Conservation (phyloP, 2,113 vertebrate genomes). For the Corydoras sp. region DNA sequence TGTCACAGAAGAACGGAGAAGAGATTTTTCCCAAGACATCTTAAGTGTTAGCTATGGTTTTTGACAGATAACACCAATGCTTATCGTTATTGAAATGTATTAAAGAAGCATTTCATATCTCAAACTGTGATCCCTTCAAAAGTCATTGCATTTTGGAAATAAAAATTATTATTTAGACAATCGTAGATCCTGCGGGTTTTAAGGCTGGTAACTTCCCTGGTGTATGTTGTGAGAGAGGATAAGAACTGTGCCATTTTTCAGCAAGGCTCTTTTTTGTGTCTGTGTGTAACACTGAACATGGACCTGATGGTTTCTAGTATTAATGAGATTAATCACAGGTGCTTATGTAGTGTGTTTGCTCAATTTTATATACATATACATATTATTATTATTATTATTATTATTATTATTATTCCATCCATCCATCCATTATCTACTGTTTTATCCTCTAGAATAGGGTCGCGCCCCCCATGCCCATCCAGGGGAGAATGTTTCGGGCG, state of each 20-base stretch:
- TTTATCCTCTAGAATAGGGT: too few relatives aligned
- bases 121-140: neutral
- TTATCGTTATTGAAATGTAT: too few relatives aligned
- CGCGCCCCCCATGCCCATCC: too few relatives aligned
- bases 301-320: too few relatives aligned
- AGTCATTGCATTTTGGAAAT: slow-evolving; percentile 22
- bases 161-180: slow-evolving; percentile 20
- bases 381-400: too few relatives aligned
- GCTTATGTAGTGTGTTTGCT: too few relatives aligned
- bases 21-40: neutral
- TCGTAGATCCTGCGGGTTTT: slow-evolving; percentile 15
- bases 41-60: neutral
- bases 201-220: neutral
- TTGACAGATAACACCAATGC: too few relatives aligned
- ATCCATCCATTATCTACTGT: too few relatives aligned
- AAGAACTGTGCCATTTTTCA: neutral
- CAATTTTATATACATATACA: too few relatives aligned
- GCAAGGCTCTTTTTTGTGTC: neutral
- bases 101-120: neutral
- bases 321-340: too few relatives aligned
- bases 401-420: too few relatives aligned
- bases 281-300: neutral
- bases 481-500: too few relatives aligned
- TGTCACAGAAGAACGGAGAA: slow-evolving; percentile 8
- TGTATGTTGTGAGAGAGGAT: slow-evolving; percentile 5